Evolutionary conservation across 2,113 vertebrate genomes (phyloP), one percentile per base, ranked within the genome.

Genomic region (Dicaeum eximium): DNA sequence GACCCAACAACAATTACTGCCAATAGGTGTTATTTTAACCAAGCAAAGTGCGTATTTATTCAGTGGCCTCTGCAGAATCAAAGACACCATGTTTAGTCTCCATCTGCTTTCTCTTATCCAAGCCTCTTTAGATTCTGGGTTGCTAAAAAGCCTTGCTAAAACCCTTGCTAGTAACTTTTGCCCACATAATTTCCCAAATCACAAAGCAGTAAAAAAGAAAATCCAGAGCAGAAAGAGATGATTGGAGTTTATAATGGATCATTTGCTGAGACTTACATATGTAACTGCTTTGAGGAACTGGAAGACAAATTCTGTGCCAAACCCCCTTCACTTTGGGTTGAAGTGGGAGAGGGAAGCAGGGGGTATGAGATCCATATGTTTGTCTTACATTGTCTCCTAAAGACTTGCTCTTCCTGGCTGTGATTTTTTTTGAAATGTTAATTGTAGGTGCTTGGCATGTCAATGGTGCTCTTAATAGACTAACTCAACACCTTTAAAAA

Each of bases 381-480:
- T 17, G 0, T 73, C 75, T 93, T 91, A 95, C 90, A 96, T 95
- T 95, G 33, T 81, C 71, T 92, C 69, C 81, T 91, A 58, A 47
- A 40, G 79, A 28, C 70, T 80, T 84, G 25, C 14, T 18, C 6
- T 94, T 98, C 78, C 74, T 45, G n/a, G 60, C 51, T n/a, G 2
- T 74, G 73, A 93, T 92, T 81, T 77, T 96, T 88, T 64, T 73
- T 95, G 93, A 95, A 94, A 96, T 33, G 54, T 86, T 97, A 96
- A 97, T 96, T 97, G 90, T 89, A 97, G 96, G 80, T 95, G 88
- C 79, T 84, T 66, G n/a, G 58, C 90, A 96, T 97, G 96, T 97
- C 95, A 96, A 93, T 88, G 85, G 48, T 94, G 78, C 79, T 94
- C 91, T 97, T 93, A 95, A 95, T 51, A 96, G 87, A 87, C 84